Evolutionary conservation across 2,113 vertebrate genomes (phyloP).

Genomic region (Naja naja): DNA sequence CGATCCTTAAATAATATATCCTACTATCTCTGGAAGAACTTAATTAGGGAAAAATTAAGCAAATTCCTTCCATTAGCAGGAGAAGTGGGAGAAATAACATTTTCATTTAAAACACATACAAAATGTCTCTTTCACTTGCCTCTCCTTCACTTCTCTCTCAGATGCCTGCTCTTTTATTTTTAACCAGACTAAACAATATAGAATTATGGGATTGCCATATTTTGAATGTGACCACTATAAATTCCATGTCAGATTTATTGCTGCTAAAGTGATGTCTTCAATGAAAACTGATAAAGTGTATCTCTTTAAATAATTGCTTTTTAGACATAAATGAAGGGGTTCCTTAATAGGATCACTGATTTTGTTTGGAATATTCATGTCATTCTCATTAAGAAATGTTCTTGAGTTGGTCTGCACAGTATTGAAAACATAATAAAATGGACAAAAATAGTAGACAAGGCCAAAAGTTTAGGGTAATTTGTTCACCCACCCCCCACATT

Average conservation of each 20-base stretch:
- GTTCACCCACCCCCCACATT: not conserved
- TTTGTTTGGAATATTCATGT: not conserved
- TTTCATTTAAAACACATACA: not conserved
- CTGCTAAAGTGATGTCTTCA: not conserved
- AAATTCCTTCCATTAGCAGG: not conserved
- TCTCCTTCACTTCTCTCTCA: not conserved
- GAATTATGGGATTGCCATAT: not conserved
- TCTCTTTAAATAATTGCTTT: not conserved
- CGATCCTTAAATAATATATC: not conserved
- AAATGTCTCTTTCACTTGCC: not conserved
- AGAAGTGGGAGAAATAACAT: not conserved
- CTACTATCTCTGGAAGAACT: not conserved
- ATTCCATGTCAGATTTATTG: not conserved
- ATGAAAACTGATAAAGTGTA: not conserved
- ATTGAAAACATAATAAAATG: not conserved
- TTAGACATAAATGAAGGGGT: not conserved
- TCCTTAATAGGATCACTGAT: not conserved
- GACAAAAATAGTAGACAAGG: not conserved
- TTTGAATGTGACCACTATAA: not conserved
- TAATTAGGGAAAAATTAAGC: not conserved
- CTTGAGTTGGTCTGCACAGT: not conserved
- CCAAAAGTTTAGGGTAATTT: not conserved
- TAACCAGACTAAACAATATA: not conserved
- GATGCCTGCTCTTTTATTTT: not conserved
- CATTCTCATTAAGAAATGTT: not conserved